Conservation (phyloP, 2,888 invertebrate genomes). For the Crematogaster levior region DNA sequence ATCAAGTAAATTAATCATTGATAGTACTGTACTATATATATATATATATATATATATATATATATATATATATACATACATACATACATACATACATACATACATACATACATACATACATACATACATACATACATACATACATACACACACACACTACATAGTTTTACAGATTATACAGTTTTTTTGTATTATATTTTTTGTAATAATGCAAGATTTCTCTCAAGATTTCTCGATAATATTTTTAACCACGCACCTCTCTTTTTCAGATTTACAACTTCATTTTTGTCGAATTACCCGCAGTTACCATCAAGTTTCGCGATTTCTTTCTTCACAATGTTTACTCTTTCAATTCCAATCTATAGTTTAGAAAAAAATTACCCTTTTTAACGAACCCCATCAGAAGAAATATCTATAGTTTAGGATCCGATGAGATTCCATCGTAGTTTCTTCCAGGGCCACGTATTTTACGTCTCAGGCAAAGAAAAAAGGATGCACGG, state of each 20-base stretch:
- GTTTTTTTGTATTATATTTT: background rate
- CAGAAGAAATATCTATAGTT: background rate
- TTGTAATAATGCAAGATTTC: background rate
- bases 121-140: no score
- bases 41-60: no score
- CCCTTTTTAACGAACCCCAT: no score
- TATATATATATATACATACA: no score
- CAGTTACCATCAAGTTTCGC: background rate
- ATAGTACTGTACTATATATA: no score
- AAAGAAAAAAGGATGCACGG: constrained; percentile 38
- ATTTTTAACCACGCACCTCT: background rate
- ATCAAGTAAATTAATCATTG: background rate
- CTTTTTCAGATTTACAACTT: background rate
- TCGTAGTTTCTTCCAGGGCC: background rate
- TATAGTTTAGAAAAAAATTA: no score
- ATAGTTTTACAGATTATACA: no score
- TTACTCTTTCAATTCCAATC: background rate
- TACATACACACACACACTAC: no score
- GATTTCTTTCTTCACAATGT: background rate
- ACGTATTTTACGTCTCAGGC: background rate
- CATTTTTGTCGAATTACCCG: background rate
- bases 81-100: no score
- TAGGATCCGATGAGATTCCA: constrained; percentile 12
- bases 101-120: no score
- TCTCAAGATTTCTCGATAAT: background rate